Base-by-base conservation (phyloP, 2,888 invertebrate genomes). In the Hydriomena furcata region DNA sequence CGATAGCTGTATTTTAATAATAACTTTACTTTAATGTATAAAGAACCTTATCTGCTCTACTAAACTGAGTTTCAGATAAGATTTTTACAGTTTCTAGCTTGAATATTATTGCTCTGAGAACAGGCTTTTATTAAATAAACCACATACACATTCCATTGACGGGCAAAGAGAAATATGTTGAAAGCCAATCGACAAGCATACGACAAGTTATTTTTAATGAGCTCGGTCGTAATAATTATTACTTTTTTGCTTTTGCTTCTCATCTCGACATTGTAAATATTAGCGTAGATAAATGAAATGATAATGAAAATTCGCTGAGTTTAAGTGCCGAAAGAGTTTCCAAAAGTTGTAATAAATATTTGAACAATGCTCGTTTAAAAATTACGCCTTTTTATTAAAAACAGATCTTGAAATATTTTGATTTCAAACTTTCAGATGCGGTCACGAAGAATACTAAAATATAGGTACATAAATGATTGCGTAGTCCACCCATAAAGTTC, bases 401-500 rank as follows among this genome's bases (percentile, higher is more conserved):
- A 17, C 17, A 32, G 35, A 35, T 44, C 25, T 21, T 27, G 27
- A 34, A 32, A 47, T 34, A 28, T 28, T 41, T 44, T 38, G 40
- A 25, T 45, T 45, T 36, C 45, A n/a, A 35, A 17, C 34, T 27
- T 51, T 45, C 45, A 37, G 41, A 36, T 20, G 24, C 27, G 52
- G 55, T 44, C 51, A 55, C 58, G 51, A 58, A 42, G 37, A 41
- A 34, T 36, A 51, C 43, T 52, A 41, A 56, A 55, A 51, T 47
- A 54, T n/a, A n/a, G n/a, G n/a, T n/a, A n/a, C n/a, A n/a, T n/a
- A n/a, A n/a, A n/a, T n/a, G n/a, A 58, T 46, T 51, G 46, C 42
- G 28, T 7, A 48, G 56, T 56, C 54, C 54, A 54, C 43, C 32
- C 48, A 32, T 43, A 58, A 61, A 56, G 61, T 51, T 61, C 54